Percentiles rank a stretch among this genome's conserved stretches.
phyloP scores from a whole-genome alignment of 1,140 invertebrate species.

The Trichomalopsis sarcophagae region DNA sequence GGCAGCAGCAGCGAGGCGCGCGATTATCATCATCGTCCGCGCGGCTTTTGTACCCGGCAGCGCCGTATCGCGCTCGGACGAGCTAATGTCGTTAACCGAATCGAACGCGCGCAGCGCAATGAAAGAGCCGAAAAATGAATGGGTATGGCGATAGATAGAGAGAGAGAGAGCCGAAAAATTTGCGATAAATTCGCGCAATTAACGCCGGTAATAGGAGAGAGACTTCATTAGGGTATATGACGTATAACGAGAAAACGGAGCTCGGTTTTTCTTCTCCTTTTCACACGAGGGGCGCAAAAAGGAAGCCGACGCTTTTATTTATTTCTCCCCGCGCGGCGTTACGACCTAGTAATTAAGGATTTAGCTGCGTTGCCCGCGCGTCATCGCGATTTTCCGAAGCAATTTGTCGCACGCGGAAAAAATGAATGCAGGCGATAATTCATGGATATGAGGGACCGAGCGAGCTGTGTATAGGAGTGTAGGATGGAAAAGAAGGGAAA shows the following conservation, averaged over 20 bases:
- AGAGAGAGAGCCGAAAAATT: slow-evolving; percentile 1
- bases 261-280: background rate
- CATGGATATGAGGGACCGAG: background rate
- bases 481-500: background rate
- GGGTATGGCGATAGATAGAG: background rate
- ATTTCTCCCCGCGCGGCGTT: background rate
- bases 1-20: background rate
- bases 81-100: background rate
- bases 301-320: no score
- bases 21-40: background rate
- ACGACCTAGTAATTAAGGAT: background rate
- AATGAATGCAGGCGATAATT: background rate
- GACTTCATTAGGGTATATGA: background rate
- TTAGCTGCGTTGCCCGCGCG: background rate
- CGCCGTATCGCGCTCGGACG: background rate
- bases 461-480: no score
- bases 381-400: slow-evolving; percentile 2
- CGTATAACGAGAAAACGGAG: background rate
- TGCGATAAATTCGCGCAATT: slow-evolving; percentile 29
- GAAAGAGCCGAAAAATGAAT: background rate
- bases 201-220: background rate
- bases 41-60: background rate
- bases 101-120: background rate
- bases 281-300: no score
- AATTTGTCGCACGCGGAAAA: background rate